phyloP scores from a whole-genome alignment of 1,140 invertebrate genomes.

The Leptinotarsa undecemlineata region DNA sequence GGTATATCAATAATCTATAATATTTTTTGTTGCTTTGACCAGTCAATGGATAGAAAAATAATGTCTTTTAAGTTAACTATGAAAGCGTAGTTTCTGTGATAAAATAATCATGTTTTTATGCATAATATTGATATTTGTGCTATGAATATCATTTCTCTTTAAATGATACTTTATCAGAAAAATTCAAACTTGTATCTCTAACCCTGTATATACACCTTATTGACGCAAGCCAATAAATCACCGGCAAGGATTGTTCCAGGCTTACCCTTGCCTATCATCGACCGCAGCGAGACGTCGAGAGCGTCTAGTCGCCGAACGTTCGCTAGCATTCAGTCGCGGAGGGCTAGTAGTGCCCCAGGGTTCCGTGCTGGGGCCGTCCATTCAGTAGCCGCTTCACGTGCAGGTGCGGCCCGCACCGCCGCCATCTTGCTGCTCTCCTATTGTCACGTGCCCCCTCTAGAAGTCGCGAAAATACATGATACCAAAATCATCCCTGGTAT shows the following conservation, averaged over 20 bases:
- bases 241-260: conserved; percentile 43
- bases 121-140: no score
- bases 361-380: conserved; percentile 60
- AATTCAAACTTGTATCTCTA: no score
- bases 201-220: no score
- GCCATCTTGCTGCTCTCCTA: conserved; percentile 90
- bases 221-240: background rate
- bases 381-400: conserved; percentile 61
- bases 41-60: no score
- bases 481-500: conserved; percentile 15
- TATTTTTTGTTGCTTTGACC: no score
- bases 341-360: conserved; percentile 62
- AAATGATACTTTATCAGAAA: no score
- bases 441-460: conserved; percentile 49
- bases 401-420: conserved; percentile 85
- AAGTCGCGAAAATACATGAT: conserved; percentile 13
- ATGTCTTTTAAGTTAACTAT: no score
- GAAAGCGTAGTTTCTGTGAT: no score
- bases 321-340: conserved; percentile 60
- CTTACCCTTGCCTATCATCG: conserved; percentile 51
- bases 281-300: conserved; percentile 64
- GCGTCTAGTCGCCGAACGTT: conserved; percentile 70
- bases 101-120: no score
- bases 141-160: no score
- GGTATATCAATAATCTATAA: no score